Conservation (phyloP, 2,888 invertebrate species). For the Corythucha ciliata region DNA sequence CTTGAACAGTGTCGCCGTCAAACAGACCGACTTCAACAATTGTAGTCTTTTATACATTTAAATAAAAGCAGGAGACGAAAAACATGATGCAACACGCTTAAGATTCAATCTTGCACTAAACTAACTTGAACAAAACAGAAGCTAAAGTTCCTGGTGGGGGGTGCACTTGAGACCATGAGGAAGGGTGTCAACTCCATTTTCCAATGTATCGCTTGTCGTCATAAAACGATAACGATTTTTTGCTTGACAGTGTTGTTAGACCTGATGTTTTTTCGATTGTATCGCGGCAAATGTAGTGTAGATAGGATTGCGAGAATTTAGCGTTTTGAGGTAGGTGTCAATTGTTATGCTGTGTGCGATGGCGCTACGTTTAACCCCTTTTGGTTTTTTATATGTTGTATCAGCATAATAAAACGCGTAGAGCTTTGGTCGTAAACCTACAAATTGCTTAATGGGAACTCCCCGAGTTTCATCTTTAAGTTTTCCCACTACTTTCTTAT, state of each 20-base stretch:
- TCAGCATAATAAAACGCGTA: constrained; percentile 29
- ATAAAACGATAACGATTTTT: constrained; percentile 5
- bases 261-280: constrained; percentile 10
- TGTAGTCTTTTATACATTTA: too few species aligned
- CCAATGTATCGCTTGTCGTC: constrained; percentile 16
- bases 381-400: constrained; percentile 29
- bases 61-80: too few species aligned
- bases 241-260: constrained; percentile 8
- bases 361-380: constrained; percentile 14
- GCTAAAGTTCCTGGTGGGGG: too few species aligned
- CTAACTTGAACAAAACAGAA: too few species aligned
- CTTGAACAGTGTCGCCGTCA: too few species aligned
- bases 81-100: too few species aligned
- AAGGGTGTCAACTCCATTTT: not conserved
- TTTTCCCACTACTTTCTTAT: constrained; percentile 37
- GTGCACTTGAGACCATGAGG: not conserved
- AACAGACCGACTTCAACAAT: too few species aligned
- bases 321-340: constrained; percentile 4
- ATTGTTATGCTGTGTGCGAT: constrained; percentile 2
- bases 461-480: constrained; percentile 39
- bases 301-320: not conserved
- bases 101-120: too few species aligned
- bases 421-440: constrained; percentile 37
- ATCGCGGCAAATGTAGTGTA: constrained; percentile 6
- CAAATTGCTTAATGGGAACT: constrained; percentile 37